Evolutionary conservation across 2,113 vertebrate genomes (phyloP).

Genomic region (Passer domesticus): DNA sequence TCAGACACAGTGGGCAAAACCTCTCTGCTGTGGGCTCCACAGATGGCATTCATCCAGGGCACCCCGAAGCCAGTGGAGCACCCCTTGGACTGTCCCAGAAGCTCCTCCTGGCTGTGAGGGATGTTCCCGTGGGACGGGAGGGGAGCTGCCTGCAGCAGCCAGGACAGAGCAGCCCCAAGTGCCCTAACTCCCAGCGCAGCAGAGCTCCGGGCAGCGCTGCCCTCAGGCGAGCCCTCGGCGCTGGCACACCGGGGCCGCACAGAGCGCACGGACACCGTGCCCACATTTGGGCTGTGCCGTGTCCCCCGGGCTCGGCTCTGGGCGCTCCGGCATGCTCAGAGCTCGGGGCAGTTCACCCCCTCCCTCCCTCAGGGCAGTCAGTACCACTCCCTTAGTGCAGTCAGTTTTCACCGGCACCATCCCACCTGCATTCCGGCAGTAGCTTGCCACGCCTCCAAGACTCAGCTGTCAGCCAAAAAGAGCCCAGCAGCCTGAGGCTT

Average conservation of each 20-base stretch:
- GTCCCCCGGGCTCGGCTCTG: background rate
- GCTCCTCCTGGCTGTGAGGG: background rate
- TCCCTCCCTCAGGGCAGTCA: background rate
- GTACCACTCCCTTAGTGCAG: too few species aligned
- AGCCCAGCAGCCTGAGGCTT: background rate
- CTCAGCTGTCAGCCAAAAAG: background rate
- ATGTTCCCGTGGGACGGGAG: background rate
- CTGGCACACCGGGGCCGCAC: background rate
- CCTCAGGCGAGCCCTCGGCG: background rate
- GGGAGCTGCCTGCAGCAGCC: background rate
- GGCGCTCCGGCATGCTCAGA: background rate
- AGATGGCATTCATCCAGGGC: background rate
- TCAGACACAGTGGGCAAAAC: background rate
- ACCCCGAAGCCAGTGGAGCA: background rate
- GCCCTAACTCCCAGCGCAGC: background rate
- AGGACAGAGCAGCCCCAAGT: background rate
- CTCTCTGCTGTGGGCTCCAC: background rate
- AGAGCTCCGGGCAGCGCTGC: background rate
- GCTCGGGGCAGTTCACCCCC: background rate
- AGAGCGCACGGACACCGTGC: rapidly evolving
- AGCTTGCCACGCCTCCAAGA: background rate
- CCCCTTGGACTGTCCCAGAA: background rate
- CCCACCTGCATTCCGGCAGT: background rate
- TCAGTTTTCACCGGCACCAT: background rate
- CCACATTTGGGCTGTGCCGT: rapidly evolving